These are phyloP conservation scores for Parnassius smintheus DNA, from an alignment of 2,888 invertebrate genomes.

Conservation along the genomic window DNA sequence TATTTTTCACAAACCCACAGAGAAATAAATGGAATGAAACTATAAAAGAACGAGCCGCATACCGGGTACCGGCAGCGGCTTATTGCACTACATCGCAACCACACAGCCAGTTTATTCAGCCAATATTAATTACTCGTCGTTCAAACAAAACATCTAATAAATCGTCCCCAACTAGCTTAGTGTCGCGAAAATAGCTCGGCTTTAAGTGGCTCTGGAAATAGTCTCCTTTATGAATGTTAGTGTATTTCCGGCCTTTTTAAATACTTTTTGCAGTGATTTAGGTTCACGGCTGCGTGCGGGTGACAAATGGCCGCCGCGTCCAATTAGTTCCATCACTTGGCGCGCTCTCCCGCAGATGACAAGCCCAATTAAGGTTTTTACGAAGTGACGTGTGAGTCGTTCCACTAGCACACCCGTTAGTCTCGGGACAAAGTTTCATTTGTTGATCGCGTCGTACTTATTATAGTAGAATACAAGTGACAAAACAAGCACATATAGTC, in stretches of 20 bases:
- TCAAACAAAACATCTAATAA: slow-evolving; percentile 6
- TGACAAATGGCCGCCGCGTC: slow-evolving; percentile 14
- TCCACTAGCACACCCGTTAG: neutral
- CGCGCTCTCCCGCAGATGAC: neutral
- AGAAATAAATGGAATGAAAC: neutral
- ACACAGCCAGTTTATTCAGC: neutral
- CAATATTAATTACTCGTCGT: slow-evolving; percentile 6
- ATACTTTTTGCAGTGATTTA: slow-evolving; percentile 19
- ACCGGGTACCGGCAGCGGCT: neutral
- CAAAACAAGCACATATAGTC: no score
- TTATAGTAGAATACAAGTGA: neutral
- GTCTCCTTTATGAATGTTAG: slow-evolving; percentile 5
- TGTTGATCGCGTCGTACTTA: neutral
- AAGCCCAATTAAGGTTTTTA: slow-evolving; percentile 7
- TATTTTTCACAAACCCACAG: neutral
- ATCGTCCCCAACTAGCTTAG: slow-evolving; percentile 3
- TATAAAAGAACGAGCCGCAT: neutral
- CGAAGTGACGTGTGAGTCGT: neutral
- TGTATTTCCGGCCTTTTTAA: slow-evolving; percentile 6
- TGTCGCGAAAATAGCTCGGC: neutral
- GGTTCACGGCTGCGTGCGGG: slow-evolving; percentile 10
- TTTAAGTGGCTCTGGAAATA: neutral
- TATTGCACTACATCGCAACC: neutral
- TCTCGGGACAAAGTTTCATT: neutral
- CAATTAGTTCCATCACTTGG: slow-evolving; percentile 15